phyloP scores from a whole-genome alignment of 2,113 vertebrate species.

The Notothenia coriiceps region DNA sequence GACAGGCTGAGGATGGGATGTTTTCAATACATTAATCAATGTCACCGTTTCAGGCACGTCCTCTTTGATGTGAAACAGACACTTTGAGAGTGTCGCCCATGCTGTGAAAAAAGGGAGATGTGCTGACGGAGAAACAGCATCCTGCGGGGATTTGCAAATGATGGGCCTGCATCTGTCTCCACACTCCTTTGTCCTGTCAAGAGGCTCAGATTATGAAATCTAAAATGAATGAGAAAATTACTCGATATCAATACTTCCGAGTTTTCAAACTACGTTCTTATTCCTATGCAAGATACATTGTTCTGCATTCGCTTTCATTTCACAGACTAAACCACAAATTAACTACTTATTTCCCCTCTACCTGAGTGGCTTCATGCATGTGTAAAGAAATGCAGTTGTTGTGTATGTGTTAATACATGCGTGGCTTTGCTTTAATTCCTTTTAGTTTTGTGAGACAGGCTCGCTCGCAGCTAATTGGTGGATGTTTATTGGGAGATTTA shows the following conservation, averaged over 20 bases:
- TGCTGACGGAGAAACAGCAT: slow-evolving; percentile 85
- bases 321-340: background rate
- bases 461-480: slow-evolving; percentile 46
- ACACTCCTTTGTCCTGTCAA: slow-evolving; percentile 70
- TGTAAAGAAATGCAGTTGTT: background rate
- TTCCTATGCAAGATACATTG: background rate
- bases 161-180: slow-evolving; percentile 74
- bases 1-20: slow-evolving; percentile 71
- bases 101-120: slow-evolving; percentile 78
- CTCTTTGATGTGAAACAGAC: slow-evolving; percentile 87
- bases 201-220: slow-evolving; percentile 38
- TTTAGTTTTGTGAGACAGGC: slow-evolving; percentile 56
- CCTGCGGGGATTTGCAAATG: slow-evolving; percentile 81
- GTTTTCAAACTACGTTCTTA: background rate
- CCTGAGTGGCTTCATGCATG: background rate
- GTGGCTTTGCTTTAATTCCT: slow-evolving; percentile 51
- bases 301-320: background rate
- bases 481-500: slow-evolving; percentile 82
- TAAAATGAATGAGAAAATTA: background rate
- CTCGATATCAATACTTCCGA: background rate
- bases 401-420: slow-evolving; percentile 50
- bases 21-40: slow-evolving; percentile 82
- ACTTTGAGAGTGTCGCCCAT: slow-evolving; percentile 72
- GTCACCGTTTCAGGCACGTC: slow-evolving; percentile 72
- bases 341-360: background rate